Conservation (phyloP, 2,888 invertebrate genomes). For the Clistopyga incitator region DNA sequence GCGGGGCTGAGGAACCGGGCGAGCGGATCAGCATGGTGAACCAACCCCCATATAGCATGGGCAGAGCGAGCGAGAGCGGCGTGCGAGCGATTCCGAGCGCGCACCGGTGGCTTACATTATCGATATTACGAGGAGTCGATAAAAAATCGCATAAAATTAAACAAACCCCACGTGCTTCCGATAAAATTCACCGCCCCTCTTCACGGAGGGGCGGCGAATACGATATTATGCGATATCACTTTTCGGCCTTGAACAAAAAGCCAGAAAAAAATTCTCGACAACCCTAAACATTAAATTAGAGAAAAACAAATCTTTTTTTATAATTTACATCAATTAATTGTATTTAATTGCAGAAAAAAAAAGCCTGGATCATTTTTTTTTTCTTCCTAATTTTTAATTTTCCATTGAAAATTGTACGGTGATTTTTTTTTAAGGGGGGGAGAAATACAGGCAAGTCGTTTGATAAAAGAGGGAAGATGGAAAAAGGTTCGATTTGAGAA, state of each 20-base stretch:
- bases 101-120: constrained; percentile 81
- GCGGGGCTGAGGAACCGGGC: constrained; percentile 29
- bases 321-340: too few relatives aligned
- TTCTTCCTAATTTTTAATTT: too few relatives aligned
- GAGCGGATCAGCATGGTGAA: not conserved
- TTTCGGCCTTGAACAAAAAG: constrained; percentile 19
- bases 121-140: constrained; percentile 84
- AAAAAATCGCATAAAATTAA: constrained; percentile 84
- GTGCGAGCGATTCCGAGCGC: constrained; percentile 50
- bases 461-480: constrained; percentile 34
- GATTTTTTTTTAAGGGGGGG: not conserved
- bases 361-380: too few relatives aligned
- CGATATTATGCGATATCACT: constrained; percentile 50
- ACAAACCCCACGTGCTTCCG: constrained; percentile 79
- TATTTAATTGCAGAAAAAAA: too few relatives aligned
- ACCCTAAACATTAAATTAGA: too few relatives aligned
- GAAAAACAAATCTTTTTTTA: too few relatives aligned
- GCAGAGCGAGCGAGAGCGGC: constrained; percentile 28
- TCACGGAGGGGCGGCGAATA: not conserved
- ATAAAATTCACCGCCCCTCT: constrained; percentile 75
- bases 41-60: constrained; percentile 3
- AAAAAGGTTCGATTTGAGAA: constrained; percentile 56
- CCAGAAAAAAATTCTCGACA: not conserved
- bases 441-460: not conserved
- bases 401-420: too few relatives aligned